Base-by-base conservation (phyloP, 2,113 vertebrate genomes). In the Shinisaurus crocodilurus region DNA sequence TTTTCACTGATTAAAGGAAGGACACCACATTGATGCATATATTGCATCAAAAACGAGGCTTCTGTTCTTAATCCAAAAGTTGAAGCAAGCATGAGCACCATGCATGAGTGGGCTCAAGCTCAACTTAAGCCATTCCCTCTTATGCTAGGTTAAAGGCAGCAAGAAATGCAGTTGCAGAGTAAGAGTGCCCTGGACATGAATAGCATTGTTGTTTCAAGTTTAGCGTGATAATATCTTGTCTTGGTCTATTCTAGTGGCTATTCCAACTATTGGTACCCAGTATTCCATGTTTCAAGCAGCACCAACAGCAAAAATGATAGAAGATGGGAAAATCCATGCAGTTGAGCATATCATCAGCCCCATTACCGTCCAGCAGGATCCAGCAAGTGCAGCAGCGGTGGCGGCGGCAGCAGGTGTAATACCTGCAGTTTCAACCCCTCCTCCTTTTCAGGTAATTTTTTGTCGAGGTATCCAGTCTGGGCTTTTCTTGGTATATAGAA, bases 311-410 rank as follows among this genome's bases (percentile, higher is more conserved):
- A 99, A 99, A 93, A 97, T 99, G 93, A 98, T 99, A 70, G 99
- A 99, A 96, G 99, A 99, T 0, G 98, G 98, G 34, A 99, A 99
- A 96, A 97, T 99, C 88, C 99, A 99, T 65, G 43, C 98, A 0
- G 96, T 99, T 69, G 99, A 99, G 94, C 99, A 99, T 94, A 98
- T 99, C 92, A 98, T 99, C 83, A 99, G 98, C 95, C 99, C 98
- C 67, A 97, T 99, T 87, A 96, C 98, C 0, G 97, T 99, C 85
- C 99, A 99, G 93, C 98, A 99, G 75, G 99, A 99, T 90, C 98
- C 98, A 0, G 96, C 97, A 45, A 95, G 95, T 0, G 95, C 96
- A 0, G 95, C 98, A 0, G 97, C 97, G 0, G 97, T 97, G 0
- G 96, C 98, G 0, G 97, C 97, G 0, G 96, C 96, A 0, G 96